These are phyloP conservation scores for Graptemys geographica DNA, from an alignment of 2,797 vertebrate genomes.

Conservation along the genomic window DNA sequence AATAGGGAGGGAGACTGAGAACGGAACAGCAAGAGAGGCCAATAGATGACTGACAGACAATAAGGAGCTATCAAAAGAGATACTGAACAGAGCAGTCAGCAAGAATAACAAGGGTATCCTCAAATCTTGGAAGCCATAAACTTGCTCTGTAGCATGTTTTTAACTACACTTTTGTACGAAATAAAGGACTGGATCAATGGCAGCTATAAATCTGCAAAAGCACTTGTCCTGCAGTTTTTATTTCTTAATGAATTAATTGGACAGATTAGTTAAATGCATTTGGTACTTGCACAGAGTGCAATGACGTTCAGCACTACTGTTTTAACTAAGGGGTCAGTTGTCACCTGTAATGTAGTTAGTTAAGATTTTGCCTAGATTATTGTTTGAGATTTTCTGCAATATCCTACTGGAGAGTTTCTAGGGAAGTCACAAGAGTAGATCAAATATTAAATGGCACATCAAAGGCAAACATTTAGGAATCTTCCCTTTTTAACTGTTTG, in stretches of 20 bases:
- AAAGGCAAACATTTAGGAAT: conserved; percentile 61
- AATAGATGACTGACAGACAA: too few relatives aligned
- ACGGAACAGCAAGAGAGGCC: too few relatives aligned
- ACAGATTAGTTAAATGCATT: conserved; percentile 21
- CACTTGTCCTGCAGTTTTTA: neutral
- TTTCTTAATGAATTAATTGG: conserved; percentile 39
- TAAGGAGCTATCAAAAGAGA: too few relatives aligned
- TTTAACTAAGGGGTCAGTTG: conserved; percentile 57
- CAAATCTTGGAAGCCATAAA: neutral
- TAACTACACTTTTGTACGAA: neutral
- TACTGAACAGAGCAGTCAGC: neutral
- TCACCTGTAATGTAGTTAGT: conserved; percentile 11
- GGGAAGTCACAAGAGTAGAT: conserved; percentile 20
- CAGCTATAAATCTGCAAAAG: neutral
- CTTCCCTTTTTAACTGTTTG: conserved; percentile 51
- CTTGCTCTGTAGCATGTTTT: neutral
- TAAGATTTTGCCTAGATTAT: conserved; percentile 9
- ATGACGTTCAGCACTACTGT: neutral
- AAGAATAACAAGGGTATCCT: neutral
- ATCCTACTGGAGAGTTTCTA: conserved; percentile 50
- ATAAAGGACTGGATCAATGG: neutral
- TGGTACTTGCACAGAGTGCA: neutral
- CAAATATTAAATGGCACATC: conserved; percentile 40
- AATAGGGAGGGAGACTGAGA: neutral
- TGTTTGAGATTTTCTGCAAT: conserved; percentile 36